Evolutionary conservation across 1,140 invertebrate species (phyloP).

Genomic region (Archivesica marissinica): DNA sequence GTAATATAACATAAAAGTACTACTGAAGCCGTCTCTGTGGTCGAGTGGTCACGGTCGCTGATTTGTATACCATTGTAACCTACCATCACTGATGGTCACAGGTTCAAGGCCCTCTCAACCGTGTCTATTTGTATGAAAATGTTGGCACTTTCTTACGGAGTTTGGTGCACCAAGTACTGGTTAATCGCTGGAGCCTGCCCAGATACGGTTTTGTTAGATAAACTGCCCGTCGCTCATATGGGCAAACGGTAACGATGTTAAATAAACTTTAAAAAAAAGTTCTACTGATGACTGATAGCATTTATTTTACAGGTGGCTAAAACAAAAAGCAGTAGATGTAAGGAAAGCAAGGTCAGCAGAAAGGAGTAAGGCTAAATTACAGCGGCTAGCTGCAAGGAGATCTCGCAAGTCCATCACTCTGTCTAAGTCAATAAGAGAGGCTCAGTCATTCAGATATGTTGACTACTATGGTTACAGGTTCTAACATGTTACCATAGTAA

Average conservation of each 20-base stretch:
- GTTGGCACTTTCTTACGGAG: no score
- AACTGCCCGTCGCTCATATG: no score
- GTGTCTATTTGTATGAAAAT: no score
- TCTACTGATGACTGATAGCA: neutral
- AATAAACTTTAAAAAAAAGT: neutral
- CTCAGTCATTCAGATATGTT: constrained; percentile 78
- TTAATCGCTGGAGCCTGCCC: no score
- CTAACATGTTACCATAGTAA: constrained; percentile 40
- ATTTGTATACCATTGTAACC: no score
- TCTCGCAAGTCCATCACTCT: constrained; percentile 73
- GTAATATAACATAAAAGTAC: no score
- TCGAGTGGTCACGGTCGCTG: no score
- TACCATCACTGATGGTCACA: neutral
- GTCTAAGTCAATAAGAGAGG: constrained; percentile 73
- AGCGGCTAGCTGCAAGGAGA: constrained; percentile 67
- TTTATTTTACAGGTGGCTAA: constrained; percentile 74
- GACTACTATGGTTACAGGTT: constrained; percentile 81
- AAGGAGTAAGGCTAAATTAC: constrained; percentile 70
- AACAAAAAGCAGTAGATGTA: constrained; percentile 75
- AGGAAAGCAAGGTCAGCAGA: constrained; percentile 66
- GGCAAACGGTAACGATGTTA: no score
- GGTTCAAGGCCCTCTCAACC: neutral
- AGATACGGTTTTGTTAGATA: no score
- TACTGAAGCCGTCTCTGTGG: no score
- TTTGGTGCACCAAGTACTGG: no score